Conservation (phyloP, 1,140 invertebrate species). For the Leptopilina clavipes region DNA sequence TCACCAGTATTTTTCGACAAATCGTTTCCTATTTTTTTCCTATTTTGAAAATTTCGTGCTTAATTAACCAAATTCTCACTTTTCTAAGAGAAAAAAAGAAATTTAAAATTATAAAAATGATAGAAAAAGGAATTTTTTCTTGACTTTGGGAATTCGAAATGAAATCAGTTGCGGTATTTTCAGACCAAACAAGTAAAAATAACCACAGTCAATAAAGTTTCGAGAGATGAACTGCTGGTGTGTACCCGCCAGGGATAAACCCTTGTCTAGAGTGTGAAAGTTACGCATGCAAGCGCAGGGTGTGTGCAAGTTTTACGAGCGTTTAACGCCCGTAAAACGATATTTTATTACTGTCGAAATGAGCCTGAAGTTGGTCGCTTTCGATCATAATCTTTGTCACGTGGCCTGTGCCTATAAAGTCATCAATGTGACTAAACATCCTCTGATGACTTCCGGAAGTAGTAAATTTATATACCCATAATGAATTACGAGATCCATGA, state of each 20-base stretch:
- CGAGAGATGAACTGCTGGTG: constrained; percentile 44
- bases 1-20: neutral
- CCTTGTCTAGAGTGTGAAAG: constrained; percentile 50
- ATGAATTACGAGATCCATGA: neutral
- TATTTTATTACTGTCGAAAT: constrained; percentile 65
- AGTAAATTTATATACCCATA: neutral
- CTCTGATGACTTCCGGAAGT: neutral
- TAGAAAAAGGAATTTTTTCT: too few species aligned
- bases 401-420: constrained; percentile 38
- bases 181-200: constrained; percentile 36
- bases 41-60: neutral
- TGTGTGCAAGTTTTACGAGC: constrained; percentile 65
- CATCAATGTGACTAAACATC: constrained; percentile 20
- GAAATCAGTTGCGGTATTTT: neutral
- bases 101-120: too few species aligned
- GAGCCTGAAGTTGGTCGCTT: constrained; percentile 48
- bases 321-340: constrained; percentile 64
- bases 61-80: too few species aligned
- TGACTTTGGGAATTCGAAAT: too few species aligned
- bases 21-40: neutral
- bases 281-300: constrained; percentile 53
- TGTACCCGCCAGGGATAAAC: constrained; percentile 51
- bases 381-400: constrained; percentile 53
- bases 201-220: constrained; percentile 51
- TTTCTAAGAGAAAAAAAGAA: too few species aligned